Evolutionary conservation across 2,113 vertebrate species (phyloP), one percentile per base, ranked within the genome.

Genomic region (Chunga burmeisteri): DNA sequence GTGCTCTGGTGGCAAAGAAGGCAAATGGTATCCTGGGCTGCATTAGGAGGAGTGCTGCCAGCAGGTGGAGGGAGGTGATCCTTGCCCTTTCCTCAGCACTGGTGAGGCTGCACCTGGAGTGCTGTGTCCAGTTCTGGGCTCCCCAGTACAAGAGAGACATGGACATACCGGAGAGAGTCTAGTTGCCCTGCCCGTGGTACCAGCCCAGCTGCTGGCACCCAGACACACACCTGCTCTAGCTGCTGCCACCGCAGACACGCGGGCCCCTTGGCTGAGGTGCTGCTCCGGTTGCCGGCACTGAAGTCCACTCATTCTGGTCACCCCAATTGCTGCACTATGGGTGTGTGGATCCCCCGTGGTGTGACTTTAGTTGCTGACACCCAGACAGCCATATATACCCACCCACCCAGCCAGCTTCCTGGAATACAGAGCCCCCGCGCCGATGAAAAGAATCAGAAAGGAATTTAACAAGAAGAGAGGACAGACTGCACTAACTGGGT

Each of bases 321-420:
- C 34, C 44, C 49, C 14, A 27, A 9, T 17, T 59, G 19, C 16
- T 55, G 19, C 40, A 34, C 16, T 42, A 5, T 13, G 50, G 36
- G 71, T 21, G 4, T 20, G 30, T 10, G 11, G 26, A 12, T 71
- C 52, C 26, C 38, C 11, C 0, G 1, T 44, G 22, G 9, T 38
- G 30, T 77, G 34, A 32, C 16, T 72, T 17, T 15, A 62, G 36
- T 32, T 62, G 30, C 47, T 73, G 44, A 9, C 21, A 29, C 17
- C 19, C 26, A 42, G 25, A 6, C 16, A 47, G 27, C 23, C 29
- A 18, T 7, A 44, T 18, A n/a, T 4, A 34, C 12, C 16, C 27
- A 27, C n/a, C n/a, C 19, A 8, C 3, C 2, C 4, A 15, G n/a
- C n/a, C n/a, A n/a, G n/a, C n/a, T 4, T 9, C 9, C 34, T 3